Conservation (phyloP, 2,797 vertebrate species). For the Cuculus canorus region DNA sequence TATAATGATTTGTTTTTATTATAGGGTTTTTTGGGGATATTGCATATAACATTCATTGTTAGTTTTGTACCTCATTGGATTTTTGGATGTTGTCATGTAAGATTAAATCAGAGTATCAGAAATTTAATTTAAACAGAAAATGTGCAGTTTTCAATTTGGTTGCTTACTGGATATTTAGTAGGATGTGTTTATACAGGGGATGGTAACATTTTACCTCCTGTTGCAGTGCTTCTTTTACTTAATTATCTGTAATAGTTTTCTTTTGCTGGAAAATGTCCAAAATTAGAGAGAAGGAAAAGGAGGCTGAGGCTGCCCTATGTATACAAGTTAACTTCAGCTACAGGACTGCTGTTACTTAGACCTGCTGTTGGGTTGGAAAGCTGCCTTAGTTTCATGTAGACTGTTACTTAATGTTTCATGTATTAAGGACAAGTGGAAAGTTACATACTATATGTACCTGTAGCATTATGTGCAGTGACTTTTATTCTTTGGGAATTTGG, state of each 20-base stretch:
- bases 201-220: background rate
- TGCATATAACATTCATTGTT: fast-evolving
- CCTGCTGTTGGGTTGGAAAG: background rate
- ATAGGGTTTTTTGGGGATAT: background rate
- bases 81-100: background rate
- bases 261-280: background rate
- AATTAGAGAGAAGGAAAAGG: background rate
- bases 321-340: background rate
- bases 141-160: background rate
- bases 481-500: background rate
- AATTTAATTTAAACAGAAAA: background rate
- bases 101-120: background rate
- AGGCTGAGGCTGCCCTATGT: background rate
- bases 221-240: background rate
- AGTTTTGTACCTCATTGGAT: background rate
- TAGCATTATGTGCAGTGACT: background rate
- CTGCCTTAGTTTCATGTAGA: background rate
- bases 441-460: background rate
- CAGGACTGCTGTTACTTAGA: background rate
- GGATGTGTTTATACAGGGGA: background rate
- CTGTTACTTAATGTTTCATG: background rate
- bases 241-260: background rate
- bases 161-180: background rate
- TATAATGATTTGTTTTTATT: background rate
- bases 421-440: background rate